Conservation (phyloP, 2,797 vertebrate species). For the Craterocephalus amniculus region DNA sequence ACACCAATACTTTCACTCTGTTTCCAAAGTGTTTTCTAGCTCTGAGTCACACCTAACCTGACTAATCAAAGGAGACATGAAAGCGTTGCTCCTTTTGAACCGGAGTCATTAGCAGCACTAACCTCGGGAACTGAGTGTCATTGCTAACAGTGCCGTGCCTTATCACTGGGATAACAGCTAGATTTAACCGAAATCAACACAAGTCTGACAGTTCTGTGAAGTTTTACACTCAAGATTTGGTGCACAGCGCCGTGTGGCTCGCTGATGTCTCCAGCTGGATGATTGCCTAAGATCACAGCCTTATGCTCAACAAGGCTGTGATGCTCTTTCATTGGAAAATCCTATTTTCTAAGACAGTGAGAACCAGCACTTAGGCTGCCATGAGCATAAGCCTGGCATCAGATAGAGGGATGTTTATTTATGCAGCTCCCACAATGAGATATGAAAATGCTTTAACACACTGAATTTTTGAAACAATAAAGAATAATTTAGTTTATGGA, state of each 20-base stretch:
- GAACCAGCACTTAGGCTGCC: not conserved
- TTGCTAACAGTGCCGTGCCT: slow-evolving; percentile 36
- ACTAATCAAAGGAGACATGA: slow-evolving; percentile 75
- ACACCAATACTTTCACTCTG: slow-evolving; percentile 27
- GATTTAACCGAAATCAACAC: slow-evolving; percentile 36
- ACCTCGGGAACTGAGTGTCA: slow-evolving; percentile 52
- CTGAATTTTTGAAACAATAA: too few relatives aligned
- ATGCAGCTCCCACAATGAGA: too few relatives aligned
- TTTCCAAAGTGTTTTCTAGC: slow-evolving; percentile 56
- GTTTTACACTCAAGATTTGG: slow-evolving; percentile 24
- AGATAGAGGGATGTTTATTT: not conserved
- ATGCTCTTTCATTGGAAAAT: slow-evolving; percentile 7
- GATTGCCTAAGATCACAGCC: not conserved
- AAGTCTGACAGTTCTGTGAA: slow-evolving; percentile 26
- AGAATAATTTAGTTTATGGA: too few relatives aligned
- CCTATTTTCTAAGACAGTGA: not conserved
- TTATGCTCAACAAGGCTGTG: not conserved
- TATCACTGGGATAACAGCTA: slow-evolving; percentile 45
- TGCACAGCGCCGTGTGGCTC: slow-evolving; percentile 7
- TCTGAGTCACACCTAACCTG: slow-evolving; percentile 60
- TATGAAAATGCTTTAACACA: too few relatives aligned
- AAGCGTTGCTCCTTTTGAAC: slow-evolving; percentile 71
- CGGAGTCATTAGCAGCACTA: slow-evolving; percentile 66
- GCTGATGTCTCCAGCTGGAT: slow-evolving; percentile 1
- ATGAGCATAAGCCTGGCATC: not conserved